Conservation (phyloP, 2,113 vertebrate species). For the Alligator sinensis region DNA sequence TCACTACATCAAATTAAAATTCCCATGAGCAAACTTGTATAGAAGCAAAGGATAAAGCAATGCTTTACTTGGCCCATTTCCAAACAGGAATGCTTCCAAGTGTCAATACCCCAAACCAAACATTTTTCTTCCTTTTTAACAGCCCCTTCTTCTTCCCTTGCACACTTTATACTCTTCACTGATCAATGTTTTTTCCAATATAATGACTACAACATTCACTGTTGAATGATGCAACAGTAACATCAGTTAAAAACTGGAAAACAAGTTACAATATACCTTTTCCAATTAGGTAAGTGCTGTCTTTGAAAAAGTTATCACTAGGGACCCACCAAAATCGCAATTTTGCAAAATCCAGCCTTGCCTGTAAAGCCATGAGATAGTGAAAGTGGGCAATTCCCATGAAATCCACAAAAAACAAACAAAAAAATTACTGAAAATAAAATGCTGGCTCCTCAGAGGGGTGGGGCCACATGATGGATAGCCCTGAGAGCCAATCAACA, state of each 20-base stretch:
- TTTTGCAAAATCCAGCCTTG: too few relatives aligned
- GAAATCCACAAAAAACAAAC: too few relatives aligned
- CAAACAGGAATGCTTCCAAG: slow-evolving; percentile 18
- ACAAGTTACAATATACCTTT: background rate
- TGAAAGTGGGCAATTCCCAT: too few relatives aligned
- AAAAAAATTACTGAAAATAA: too few relatives aligned
- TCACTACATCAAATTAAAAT: background rate
- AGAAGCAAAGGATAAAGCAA: background rate
- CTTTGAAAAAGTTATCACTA: background rate
- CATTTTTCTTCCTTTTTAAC: background rate
- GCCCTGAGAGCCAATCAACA: too few relatives aligned
- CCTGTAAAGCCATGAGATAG: too few relatives aligned
- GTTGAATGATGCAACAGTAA: background rate
- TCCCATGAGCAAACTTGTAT: background rate
- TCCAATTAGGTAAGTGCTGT: background rate
- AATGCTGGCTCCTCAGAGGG: too few relatives aligned
- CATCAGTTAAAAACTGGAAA: background rate
- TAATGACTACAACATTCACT: background rate
- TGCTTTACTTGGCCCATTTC: background rate
- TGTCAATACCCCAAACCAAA: background rate
- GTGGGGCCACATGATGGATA: too few relatives aligned
- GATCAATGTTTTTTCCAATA: background rate
- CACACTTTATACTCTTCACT: background rate
- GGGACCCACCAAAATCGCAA: too few relatives aligned
- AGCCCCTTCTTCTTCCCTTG: background rate